Base-by-base conservation (phyloP, 2,888 invertebrate genomes). In the Patella pellucida region DNA sequence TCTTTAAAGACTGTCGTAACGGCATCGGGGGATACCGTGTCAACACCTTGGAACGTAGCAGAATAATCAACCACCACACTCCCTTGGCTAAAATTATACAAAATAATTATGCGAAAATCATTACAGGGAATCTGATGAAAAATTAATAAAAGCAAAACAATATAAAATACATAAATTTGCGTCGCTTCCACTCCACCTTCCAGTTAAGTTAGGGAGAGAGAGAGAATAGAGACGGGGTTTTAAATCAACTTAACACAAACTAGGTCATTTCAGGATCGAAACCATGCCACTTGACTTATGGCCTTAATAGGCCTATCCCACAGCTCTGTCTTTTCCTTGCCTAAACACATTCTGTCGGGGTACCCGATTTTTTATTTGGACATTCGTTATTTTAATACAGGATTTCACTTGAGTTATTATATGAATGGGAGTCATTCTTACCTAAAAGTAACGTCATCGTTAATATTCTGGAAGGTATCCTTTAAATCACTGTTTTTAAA, bases 1-100 rank as follows among this genome's bases (percentile, higher is more conserved):
- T 52, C 23, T 9, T 23, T 69, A 3, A 80, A 41, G 12, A 74
- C 75, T 0, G 69, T 16, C 12, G 76, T 76, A 15, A 79, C 52
- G 5, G 71, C 16, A 2, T 52, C 62, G 4, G 70, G 72, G 19
- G 71, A 73, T 1, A 78, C 73, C 0, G 77, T 69, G 1, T 71
- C 67, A 23, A 71, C 54, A 11, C 70, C 73, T 1, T 16, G 50
- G n/a, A 81, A 80, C 7, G 73, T 62, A 0, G 79, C 52, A 0
- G 73, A 70, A 62, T 79, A 84, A 19, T 71, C 67, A 4, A 79
- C 84, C 23, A 76, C 67, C 1, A 85, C 76, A 74, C 85, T 85
- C 0, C 83, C 85, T 11, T 79, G 19, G 0, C 83, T 84, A 75
- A 67, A 75, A 78, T 41, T 19, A 12, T 68, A 54, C 9, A 41